A percentile compares a stretch with the other conserved stretches of the same genome.
phyloP scores from a whole-genome alignment of 2,888 invertebrate genomes.

The Eugnorisma glareosa region DNA sequence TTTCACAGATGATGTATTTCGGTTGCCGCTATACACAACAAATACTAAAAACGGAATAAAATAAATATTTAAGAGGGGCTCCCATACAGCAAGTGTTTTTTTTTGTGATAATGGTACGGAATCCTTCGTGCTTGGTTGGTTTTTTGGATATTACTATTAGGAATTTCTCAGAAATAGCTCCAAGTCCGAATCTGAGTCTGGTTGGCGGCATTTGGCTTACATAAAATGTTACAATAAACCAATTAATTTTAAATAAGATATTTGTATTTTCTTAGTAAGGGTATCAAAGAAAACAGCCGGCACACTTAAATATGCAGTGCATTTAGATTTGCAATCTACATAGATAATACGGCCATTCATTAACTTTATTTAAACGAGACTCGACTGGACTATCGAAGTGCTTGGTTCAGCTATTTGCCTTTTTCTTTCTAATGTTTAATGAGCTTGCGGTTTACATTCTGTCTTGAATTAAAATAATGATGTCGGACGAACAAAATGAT shows the following conservation, averaged over 20 bases:
- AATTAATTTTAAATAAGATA: not conserved
- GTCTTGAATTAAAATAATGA: not conserved
- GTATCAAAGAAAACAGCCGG: conserved; percentile 12
- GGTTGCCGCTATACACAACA: too few relatives aligned
- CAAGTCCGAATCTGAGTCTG: not conserved
- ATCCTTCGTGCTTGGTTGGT: too few relatives aligned
- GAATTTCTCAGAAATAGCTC: not conserved
- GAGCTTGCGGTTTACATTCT: conserved; percentile 14
- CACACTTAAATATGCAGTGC: conserved; percentile 50
- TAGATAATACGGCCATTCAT: conserved; percentile 69
- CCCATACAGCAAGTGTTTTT: too few relatives aligned
- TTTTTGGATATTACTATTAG: not conserved
- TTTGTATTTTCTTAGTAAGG: not conserved
- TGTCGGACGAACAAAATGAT: not conserved
- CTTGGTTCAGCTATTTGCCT: conserved; percentile 9
- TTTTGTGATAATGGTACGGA: too few relatives aligned
- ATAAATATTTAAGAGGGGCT: too few relatives aligned
- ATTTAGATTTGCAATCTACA: conserved; percentile 68
- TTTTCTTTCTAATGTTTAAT: conserved; percentile 32
- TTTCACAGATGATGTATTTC: too few relatives aligned
- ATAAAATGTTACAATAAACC: not conserved
- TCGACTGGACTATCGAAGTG: conserved; percentile 22
- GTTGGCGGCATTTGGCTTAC: not conserved
- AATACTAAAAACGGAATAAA: too few relatives aligned
- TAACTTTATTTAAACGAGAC: conserved; percentile 68